Evolutionary conservation across 2,797 vertebrate species (phyloP).

Genomic region (Gouania willdenowi): DNA sequence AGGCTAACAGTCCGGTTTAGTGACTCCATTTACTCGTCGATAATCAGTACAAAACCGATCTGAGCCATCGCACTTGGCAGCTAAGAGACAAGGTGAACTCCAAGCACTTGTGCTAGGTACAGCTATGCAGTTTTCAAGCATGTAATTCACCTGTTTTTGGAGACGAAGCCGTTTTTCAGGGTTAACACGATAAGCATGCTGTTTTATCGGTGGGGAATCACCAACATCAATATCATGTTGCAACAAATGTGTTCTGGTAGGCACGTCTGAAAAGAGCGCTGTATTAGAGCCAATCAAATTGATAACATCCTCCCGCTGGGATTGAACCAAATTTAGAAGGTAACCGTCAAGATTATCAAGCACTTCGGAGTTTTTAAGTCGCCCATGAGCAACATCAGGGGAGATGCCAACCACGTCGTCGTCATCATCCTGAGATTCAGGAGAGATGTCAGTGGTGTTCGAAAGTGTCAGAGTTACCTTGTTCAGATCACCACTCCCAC

Average conservation of each 20-base stretch:
- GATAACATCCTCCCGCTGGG: background rate
- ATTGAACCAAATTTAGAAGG: background rate
- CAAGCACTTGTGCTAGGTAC: background rate
- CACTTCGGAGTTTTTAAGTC: background rate
- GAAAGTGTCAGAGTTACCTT: too few species aligned
- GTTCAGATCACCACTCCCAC: background rate
- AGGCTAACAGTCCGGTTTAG: background rate
- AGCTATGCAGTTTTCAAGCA: background rate
- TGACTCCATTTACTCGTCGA: background rate
- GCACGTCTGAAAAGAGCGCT: background rate
- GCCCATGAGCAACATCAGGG: background rate
- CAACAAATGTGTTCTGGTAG: background rate
- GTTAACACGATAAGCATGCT: background rate
- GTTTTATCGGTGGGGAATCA: background rate
- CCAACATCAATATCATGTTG: background rate
- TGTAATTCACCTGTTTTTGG: background rate
- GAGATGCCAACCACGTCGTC: background rate
- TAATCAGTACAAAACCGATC: background rate
- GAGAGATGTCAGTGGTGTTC: too few species aligned
- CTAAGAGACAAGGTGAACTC: background rate
- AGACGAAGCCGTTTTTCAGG: background rate
- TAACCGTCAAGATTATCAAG: background rate
- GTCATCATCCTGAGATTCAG: too few species aligned
- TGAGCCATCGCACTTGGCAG: background rate
- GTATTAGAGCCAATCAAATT: background rate